phyloP scores from a whole-genome alignment of 2,113 vertebrate species.

The Paradoxurus hermaphroditus region DNA sequence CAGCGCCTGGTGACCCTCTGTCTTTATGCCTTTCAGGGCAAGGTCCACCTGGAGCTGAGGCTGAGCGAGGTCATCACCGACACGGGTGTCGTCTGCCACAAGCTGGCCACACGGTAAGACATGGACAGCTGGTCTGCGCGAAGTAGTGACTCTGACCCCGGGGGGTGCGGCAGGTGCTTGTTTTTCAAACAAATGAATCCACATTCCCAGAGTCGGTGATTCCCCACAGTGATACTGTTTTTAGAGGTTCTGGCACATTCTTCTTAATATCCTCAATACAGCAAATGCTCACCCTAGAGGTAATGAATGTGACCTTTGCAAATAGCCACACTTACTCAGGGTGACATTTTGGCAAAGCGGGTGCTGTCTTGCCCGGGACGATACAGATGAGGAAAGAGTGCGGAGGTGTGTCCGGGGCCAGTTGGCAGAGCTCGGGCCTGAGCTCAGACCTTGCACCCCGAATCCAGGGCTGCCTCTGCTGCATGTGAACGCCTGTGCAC shows the following conservation, averaged over 20 bases:
- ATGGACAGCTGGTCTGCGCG: accelerated
- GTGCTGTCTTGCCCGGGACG: accelerated
- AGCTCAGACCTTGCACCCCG: neutral
- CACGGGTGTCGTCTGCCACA: conserved; percentile 93
- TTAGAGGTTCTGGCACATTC: neutral
- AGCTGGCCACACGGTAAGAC: conserved; percentile 94
- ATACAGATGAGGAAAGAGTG: neutral
- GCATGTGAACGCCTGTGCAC: neutral
- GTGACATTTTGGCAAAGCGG: accelerated
- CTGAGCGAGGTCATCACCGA: conserved; percentile 98
- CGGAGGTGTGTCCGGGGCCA: neutral
- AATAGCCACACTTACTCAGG: neutral
- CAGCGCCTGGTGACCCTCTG: neutral
- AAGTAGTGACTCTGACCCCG: neutral
- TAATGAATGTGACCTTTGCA: neutral
- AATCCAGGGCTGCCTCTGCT: neutral
- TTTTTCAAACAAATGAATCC: neutral
- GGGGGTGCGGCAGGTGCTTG: accelerated
- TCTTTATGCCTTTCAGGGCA: conserved; percentile 88
- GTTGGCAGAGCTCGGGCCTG: neutral
- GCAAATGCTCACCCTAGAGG: neutral
- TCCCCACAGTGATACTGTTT: neutral
- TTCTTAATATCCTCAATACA: neutral
- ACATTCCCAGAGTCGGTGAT: neutral
- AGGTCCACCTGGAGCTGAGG: conserved; percentile 96